Percentiles rank a stretch among this genome's conserved stretches.
Conservation (phyloP, 2,888 invertebrate genomes). For the Melanostoma mellinum region DNA sequence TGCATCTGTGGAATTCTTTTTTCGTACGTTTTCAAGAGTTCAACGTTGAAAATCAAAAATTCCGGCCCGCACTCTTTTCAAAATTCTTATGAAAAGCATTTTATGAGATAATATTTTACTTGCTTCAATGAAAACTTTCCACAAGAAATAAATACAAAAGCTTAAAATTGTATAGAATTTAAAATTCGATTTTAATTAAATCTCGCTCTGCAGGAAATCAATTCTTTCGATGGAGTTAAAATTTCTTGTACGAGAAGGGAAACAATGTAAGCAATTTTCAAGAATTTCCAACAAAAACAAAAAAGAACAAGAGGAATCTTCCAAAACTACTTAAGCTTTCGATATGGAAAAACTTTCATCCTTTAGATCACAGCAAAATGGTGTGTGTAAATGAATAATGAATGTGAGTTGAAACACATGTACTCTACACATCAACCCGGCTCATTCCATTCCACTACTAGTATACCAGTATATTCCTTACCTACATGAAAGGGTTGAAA, state of each 20-base stretch:
- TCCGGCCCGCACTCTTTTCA: too few relatives aligned
- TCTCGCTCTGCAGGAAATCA: not conserved
- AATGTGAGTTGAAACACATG: constrained; percentile 58
- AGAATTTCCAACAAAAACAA: constrained; percentile 53
- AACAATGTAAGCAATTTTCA: constrained; percentile 25
- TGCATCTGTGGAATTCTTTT: too few relatives aligned
- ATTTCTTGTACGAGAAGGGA: constrained; percentile 42
- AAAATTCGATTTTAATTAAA: constrained; percentile 57
- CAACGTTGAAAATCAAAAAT: too few relatives aligned
- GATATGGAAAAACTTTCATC: constrained; percentile 27
- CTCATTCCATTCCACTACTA: not conserved
- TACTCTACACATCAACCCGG: constrained; percentile 33
- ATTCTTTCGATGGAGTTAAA: constrained; percentile 12
- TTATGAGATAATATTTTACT: too few relatives aligned
- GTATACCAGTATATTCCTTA: not conserved
- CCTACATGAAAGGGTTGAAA: constrained; percentile 67
- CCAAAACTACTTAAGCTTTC: not conserved
- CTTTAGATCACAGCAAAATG: constrained; percentile 4
- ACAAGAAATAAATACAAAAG: not conserved
- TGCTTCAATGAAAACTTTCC: not conserved
- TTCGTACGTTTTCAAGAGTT: too few relatives aligned
- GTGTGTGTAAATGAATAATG: constrained; percentile 66
- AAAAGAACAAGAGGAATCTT: not conserved
- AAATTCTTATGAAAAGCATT: too few relatives aligned
- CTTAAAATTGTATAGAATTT: not conserved